Conservation (phyloP, 1,140 invertebrate species). For the Samia ricini region DNA sequence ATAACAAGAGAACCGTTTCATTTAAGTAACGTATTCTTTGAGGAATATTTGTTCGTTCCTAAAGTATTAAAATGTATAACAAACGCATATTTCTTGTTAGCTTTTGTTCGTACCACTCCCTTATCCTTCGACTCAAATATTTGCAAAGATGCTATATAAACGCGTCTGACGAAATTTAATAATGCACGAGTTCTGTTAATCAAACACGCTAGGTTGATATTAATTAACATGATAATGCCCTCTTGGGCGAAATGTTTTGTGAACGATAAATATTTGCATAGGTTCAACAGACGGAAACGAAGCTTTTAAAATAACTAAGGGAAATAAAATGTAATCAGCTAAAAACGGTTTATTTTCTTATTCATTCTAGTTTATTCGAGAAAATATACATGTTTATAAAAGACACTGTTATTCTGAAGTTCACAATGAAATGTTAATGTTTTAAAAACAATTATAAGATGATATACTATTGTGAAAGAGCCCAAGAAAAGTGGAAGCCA, state of each 20-base stretch:
- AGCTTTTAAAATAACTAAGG: not conserved
- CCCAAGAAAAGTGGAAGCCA: no score
- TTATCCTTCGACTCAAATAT: constrained; percentile 26
- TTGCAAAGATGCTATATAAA: constrained; percentile 32
- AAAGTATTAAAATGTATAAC: constrained; percentile 26
- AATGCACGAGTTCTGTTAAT: constrained; percentile 23
- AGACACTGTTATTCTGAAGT: no score
- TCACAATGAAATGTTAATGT: no score
- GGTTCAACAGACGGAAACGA: not conserved
- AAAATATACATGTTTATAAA: no score
- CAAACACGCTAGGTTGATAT: constrained; percentile 26
- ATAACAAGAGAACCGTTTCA: not conserved
- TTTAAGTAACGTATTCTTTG: not conserved
- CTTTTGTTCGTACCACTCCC: constrained; percentile 23
- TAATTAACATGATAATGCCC: constrained; percentile 25
- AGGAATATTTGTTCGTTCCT: constrained; percentile 19
- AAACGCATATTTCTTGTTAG: constrained; percentile 25
- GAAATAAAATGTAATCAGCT: not conserved
- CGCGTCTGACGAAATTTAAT: constrained; percentile 29
- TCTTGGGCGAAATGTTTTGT: constrained; percentile 5
- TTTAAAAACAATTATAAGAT: no score
- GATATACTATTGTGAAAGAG: no score
- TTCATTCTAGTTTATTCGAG: no score
- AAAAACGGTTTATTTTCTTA: not conserved
- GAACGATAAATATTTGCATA: not conserved